phyloP scores from a whole-genome alignment of 2,888 invertebrate genomes.

The Campaea margaritaria region DNA sequence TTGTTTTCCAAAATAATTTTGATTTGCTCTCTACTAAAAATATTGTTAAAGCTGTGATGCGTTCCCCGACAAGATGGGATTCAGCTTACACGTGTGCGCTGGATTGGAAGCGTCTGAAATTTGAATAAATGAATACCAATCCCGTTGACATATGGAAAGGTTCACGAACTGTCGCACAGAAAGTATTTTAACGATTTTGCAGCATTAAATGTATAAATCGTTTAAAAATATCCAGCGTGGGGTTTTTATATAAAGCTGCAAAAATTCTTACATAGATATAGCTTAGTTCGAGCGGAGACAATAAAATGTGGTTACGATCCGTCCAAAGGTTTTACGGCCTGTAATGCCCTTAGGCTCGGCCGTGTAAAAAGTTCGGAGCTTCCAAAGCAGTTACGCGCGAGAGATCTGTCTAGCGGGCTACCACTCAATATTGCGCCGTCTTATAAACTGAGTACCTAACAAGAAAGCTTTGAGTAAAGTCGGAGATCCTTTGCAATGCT shows the following conservation, averaged over 20 bases:
- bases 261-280: neutral
- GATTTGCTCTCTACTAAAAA: neutral
- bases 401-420: constrained; percentile 9
- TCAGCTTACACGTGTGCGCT: constrained; percentile 20
- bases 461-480: constrained; percentile 42
- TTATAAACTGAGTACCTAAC: constrained; percentile 39
- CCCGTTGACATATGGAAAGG: constrained; percentile 14
- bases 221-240: neutral
- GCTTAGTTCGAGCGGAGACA: neutral
- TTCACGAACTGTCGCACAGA: neutral
- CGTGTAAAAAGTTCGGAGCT: constrained; percentile 19
- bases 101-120: constrained; percentile 24
- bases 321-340: constrained; percentile 12
- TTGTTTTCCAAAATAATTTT: neutral
- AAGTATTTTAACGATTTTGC: neutral
- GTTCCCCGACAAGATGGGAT: constrained; percentile 17
- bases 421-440: constrained; percentile 17
- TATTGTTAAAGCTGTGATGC: constrained; percentile 12
- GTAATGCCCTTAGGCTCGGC: constrained; percentile 17
- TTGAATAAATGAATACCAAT: constrained; percentile 32
- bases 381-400: constrained; percentile 7
- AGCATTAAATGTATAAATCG: neutral
- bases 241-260: neutral
- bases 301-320: constrained; percentile 19
- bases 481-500: constrained; percentile 27